Conservation (phyloP, 2,113 vertebrate genomes). For the Macroglossus sobrinus region DNA sequence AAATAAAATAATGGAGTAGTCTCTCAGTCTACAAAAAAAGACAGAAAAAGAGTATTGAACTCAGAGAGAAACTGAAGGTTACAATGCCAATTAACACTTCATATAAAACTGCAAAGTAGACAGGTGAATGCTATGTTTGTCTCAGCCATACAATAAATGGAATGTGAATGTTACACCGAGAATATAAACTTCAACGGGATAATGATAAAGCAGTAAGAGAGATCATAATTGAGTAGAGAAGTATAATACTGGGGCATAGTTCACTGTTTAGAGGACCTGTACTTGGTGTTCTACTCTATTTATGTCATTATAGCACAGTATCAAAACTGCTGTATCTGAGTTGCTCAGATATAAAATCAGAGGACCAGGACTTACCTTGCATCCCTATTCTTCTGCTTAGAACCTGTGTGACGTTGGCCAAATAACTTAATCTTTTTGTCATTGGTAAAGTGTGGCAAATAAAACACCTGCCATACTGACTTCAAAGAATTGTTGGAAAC, state of each 20-base stretch:
- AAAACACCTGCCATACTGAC: not conserved
- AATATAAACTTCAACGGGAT: not conserved
- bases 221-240: not conserved
- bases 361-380: not conserved
- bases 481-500: not conserved
- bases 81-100: not conserved
- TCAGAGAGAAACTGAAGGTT: not conserved
- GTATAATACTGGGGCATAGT: not conserved
- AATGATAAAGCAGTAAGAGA: not conserved
- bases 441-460: not conserved
- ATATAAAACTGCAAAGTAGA: not conserved
- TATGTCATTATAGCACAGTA: rapidly evolving
- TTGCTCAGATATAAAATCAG: not conserved
- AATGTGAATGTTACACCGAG: not conserved
- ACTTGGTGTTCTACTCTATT: not conserved
- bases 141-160: not conserved
- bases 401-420: not conserved
- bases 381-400: not conserved
- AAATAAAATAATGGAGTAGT: not conserved
- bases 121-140: not conserved
- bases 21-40: not conserved
- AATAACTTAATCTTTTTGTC: not conserved
- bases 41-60: not conserved
- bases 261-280: rapidly evolving
- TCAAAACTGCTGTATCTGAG: not conserved